Evolutionary conservation across 2,888 invertebrate genomes (phyloP), one percentile per base, ranked within the genome.

Genomic region (Drosophila merina): DNA sequence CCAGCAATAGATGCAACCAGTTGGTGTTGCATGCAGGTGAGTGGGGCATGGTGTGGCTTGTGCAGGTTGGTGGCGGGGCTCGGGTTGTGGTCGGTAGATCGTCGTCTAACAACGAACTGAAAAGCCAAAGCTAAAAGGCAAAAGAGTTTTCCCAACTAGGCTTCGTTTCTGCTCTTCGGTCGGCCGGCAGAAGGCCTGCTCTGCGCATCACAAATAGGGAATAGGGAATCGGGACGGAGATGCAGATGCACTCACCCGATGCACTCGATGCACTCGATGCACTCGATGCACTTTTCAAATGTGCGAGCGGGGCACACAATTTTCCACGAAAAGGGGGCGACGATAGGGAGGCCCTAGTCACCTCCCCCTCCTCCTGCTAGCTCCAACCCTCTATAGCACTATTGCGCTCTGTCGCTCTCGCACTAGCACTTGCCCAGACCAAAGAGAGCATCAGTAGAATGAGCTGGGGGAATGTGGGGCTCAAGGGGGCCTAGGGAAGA

Each of bases 241-340:
- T 44, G 42, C 42, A 44, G 14, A 44, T 14, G 40, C 12, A 14
- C 40, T 40, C 40, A 7, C 45, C 20, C 20, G 20, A 20, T 60
- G 60, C 60, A 60, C 45, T 59, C 59, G 36, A 44, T 60, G 59
- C 59, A 60, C 62, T 60, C 20, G 20, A 20, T 60, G 60, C 60
- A 60, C 45, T 59, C 60, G 88, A 87, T 87, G 86, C 89, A 86
- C 75, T 87, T 89, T 87, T 87, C 86, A 89, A 87, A 87, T 86
- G 88, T 75, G 72, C 72, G 66, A 59, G 62, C 77, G 74, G 76
- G 68, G 58, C 69, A 75, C 59, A 74, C 76, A 77, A 74, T 85
- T 85, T 85, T 85, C 85, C 88, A 63, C 48, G 42, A 48, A 48
- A 64, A 72, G 64, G 73, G 64, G 73, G 66, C 55, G 62, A 51